These are phyloP conservation scores for Polia nebulosa DNA, from an alignment of 2,888 invertebrate species.

Conservation along the genomic window DNA sequence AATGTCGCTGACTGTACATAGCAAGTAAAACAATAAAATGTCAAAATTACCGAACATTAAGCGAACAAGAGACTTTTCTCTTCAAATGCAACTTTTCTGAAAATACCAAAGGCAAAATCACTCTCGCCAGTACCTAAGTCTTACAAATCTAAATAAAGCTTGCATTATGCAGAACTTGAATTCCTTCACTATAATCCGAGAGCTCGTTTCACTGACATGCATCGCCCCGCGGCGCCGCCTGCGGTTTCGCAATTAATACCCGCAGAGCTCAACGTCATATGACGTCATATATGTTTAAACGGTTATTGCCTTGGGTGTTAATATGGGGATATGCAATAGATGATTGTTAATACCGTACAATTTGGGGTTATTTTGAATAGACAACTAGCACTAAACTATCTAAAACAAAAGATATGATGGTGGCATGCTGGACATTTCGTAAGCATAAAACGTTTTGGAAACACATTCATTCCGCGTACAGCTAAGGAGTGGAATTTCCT, in stretches of 20 bases:
- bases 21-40: too few species aligned
- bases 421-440: too few species aligned
- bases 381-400: too few species aligned
- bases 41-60: too few species aligned
- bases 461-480: too few species aligned
- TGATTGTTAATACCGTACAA: background rate
- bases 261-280: slow-evolving; percentile 39
- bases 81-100: background rate
- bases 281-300: slow-evolving; percentile 34
- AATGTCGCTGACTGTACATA: too few species aligned
- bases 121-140: background rate
- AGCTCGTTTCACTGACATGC: slow-evolving; percentile 33
- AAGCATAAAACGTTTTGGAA: too few species aligned
- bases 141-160: slow-evolving; percentile 33
- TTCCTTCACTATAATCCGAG: slow-evolving; percentile 35
- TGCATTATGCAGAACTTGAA: slow-evolving; percentile 47
- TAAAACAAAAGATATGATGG: too few species aligned
- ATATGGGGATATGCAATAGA: background rate
- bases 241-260: slow-evolving; percentile 58
- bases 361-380: background rate
- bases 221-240: slow-evolving; percentile 38
- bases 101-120: background rate
- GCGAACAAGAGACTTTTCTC: too few species aligned
- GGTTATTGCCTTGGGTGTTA: slow-evolving; percentile 31
- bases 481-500: too few species aligned